phyloP scores from a whole-genome alignment of 2,797 vertebrate species.

The Halcyon badia region DNA sequence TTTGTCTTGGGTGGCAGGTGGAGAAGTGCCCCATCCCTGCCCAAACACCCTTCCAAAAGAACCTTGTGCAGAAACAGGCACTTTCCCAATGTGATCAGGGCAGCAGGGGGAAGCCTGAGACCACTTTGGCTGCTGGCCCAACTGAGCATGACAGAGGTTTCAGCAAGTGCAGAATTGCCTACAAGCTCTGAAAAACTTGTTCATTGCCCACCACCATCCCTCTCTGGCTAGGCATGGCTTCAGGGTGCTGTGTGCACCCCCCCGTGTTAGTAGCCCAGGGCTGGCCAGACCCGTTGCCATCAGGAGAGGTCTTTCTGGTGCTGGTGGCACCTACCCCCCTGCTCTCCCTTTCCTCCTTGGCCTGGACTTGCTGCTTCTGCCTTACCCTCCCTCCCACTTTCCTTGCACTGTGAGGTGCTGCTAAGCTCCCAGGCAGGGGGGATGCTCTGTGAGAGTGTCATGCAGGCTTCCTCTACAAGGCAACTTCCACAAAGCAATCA shows the following conservation, averaged over 20 bases:
- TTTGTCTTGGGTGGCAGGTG: fast-evolving
- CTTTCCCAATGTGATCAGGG: neutral
- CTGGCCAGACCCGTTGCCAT: neutral
- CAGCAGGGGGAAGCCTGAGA: neutral
- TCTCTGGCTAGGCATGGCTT: fast-evolving
- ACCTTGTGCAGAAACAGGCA: neutral
- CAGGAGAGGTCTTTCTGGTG: neutral
- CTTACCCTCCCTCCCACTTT: neutral
- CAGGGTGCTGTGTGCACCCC: neutral
- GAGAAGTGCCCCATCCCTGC: fast-evolving
- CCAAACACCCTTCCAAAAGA: neutral
- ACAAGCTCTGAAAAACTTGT: neutral
- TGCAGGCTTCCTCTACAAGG: neutral
- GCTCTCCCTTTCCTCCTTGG: neutral
- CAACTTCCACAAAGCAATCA: neutral
- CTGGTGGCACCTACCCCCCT: neutral
- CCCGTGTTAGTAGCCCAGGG: fast-evolving
- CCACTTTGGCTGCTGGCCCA: neutral
- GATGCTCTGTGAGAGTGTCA: fast-evolving
- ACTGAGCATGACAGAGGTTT: neutral
- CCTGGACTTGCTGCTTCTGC: neutral
- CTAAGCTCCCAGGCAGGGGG: neutral
- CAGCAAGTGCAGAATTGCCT: neutral
- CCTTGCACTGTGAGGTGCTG: neutral
- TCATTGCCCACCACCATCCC: fast-evolving